These are phyloP conservation scores for Lerista edwardsae DNA, from an alignment of 2,797 vertebrate genomes.

Conservation along the genomic window DNA sequence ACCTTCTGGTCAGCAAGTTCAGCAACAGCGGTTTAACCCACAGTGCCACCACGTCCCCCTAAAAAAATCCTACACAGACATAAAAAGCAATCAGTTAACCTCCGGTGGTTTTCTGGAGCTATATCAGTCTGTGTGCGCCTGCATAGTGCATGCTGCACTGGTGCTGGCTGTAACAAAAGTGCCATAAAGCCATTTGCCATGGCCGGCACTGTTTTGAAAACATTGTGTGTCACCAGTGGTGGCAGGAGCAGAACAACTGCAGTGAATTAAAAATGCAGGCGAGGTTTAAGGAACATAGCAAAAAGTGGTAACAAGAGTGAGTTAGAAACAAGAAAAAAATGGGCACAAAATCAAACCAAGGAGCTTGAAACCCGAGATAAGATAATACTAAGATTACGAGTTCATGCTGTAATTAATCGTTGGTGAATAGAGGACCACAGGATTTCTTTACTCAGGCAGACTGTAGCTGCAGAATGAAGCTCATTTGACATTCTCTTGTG, in stretches of 20 bases:
- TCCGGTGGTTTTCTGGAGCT: no score
- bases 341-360: slow-evolving; percentile 12
- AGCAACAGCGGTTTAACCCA: no score
- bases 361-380: not conserved
- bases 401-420: slow-evolving; percentile 22
- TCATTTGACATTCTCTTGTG: not conserved
- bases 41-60: no score
- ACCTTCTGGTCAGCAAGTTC: no score
- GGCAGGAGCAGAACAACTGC: slow-evolving; percentile 15
- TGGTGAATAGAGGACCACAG: not conserved
- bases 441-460: slow-evolving; percentile 21
- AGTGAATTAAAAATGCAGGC: slow-evolving; percentile 67
- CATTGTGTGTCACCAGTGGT: not conserved
- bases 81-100: no score
- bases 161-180: no score
- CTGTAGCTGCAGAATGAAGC: not conserved
- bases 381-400: not conserved
- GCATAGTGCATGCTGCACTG: no score
- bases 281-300: slow-evolving; percentile 66
- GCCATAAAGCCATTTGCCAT: no score
- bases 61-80: no score
- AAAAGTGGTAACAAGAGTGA: slow-evolving; percentile 37
- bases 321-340: slow-evolving; percentile 10
- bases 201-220: no score
- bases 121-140: no score